phyloP scores from a whole-genome alignment of 2,797 vertebrate species.

The Enteromius anoplus region DNA sequence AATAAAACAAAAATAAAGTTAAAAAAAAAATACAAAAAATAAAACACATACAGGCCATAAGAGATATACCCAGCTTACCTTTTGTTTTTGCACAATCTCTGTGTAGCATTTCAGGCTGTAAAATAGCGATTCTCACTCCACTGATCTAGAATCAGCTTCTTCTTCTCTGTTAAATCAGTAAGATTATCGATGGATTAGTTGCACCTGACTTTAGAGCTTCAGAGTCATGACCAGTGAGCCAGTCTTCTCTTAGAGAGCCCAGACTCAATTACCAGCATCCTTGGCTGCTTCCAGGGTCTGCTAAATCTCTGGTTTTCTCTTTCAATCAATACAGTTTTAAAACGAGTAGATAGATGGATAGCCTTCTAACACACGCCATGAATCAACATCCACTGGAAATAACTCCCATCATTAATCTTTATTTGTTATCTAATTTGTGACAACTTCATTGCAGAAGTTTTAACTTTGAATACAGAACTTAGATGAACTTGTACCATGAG shows the following conservation, averaged over 20 bases:
- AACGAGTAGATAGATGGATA: constrained; percentile 20
- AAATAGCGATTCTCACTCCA: constrained; percentile 10
- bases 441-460: constrained; percentile 36
- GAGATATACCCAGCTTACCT: not conserved
- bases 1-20: not conserved
- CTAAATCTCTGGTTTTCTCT: constrained; percentile 37
- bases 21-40: not conserved
- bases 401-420: constrained; percentile 10
- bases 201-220: constrained; percentile 12
- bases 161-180: constrained; percentile 5
- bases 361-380: constrained; percentile 7
- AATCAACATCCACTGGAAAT: constrained; percentile 29
- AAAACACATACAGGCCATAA: not conserved
- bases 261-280: constrained; percentile 41
- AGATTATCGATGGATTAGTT: constrained; percentile 34
- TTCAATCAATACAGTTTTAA: constrained; percentile 49
- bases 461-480: constrained; percentile 15
- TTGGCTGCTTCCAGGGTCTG: constrained; percentile 27
- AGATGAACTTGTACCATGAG: constrained; percentile 8
- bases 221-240: constrained; percentile 20
- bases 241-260: constrained; percentile 23
- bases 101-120: not conserved
- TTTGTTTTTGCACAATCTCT: not conserved
- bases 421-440: constrained; percentile 32
- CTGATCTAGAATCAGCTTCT: constrained; percentile 35